Base-by-base conservation (phyloP, 2,113 vertebrate species). In the Planiliza haematocheilus region DNA sequence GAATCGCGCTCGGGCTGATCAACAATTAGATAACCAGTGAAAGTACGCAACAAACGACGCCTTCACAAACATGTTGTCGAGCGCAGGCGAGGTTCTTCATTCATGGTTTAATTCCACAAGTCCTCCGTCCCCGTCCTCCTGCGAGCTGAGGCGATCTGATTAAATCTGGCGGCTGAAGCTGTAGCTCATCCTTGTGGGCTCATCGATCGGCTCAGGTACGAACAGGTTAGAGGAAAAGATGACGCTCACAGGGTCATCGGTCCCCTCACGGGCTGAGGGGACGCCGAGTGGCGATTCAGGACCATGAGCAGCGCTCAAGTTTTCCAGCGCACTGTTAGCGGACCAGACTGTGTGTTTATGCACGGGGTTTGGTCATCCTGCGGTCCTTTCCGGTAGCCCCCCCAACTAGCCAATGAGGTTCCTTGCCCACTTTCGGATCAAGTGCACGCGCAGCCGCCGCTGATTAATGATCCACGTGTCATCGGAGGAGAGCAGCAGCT, bases 281-380 rank as follows among this genome's bases (percentile, higher is more conserved):
- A 75, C 70, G 9, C 10, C 24, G 63, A n/a, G 17, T 30, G 38
- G 46, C 36, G 61, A 17, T 81, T 83, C 80, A 90, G 86, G 59
- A 89, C 87, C 89, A 43, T 58, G 82, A 88, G 64, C 83, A 90
- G 90, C 79, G 72, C 69, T 78, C 48, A 65, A 73, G 68, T 82
- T 86, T n/a, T 48, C n/a, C 30, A 30, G 9, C 18, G 56, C 8
- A 7, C 1, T 14, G 20, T 43, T 41, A 39, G 21, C 59, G 10
- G 7, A 66, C 60, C 64, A 13, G 21, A 30, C 24, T 45, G 62
- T 43, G 63, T 45, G 59, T 49, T 65, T 18, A 43, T 50, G 50
- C 52, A 52, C 61, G 52, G 14, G 16, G 37, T 63, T 37, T 42
- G 62, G 43, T 75, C 70, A 70, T 74, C 67, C 77, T 69, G 74